A percentile compares a stretch with the other conserved stretches of the same genome.
Conservation (phyloP, 2,113 vertebrate genomes). For the Aplodontia rufa region DNA sequence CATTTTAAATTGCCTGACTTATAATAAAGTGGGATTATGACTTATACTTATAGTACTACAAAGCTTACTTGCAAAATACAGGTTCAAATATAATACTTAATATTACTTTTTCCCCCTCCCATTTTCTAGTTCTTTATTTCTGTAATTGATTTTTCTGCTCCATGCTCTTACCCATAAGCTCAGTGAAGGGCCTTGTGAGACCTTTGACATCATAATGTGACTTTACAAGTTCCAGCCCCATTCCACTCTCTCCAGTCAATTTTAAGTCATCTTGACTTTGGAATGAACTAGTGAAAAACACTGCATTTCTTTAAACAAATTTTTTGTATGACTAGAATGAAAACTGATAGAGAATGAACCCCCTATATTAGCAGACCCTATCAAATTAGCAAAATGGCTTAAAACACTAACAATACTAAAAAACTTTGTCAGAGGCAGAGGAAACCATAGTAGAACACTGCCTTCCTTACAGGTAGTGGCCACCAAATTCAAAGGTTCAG, state of each 20-base stretch:
- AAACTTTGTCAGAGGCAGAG: not conserved
- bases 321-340: not conserved
- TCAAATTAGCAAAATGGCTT: not conserved
- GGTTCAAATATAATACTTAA: not conserved
- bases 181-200: not conserved
- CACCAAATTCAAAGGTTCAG: conserved; percentile 86
- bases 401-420: conserved; percentile 13
- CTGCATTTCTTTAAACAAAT: not conserved
- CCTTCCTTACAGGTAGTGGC: conserved; percentile 83
- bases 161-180: not conserved
- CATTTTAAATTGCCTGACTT: not conserved
- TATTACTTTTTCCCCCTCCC: not conserved
- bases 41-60: not conserved
- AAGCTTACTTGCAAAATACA: not conserved
- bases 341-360: not conserved
- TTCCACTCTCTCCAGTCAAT: not conserved
- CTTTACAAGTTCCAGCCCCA: not conserved
- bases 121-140: not conserved
- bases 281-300: conserved; percentile 20
- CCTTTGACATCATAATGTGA: not conserved
- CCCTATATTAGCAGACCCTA: not conserved
- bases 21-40: not conserved
- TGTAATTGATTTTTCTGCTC: not conserved
- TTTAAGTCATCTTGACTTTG: not conserved
- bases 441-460: not conserved